Conservation (phyloP, 2,113 vertebrate genomes). For the Spilogale gracilis region DNA sequence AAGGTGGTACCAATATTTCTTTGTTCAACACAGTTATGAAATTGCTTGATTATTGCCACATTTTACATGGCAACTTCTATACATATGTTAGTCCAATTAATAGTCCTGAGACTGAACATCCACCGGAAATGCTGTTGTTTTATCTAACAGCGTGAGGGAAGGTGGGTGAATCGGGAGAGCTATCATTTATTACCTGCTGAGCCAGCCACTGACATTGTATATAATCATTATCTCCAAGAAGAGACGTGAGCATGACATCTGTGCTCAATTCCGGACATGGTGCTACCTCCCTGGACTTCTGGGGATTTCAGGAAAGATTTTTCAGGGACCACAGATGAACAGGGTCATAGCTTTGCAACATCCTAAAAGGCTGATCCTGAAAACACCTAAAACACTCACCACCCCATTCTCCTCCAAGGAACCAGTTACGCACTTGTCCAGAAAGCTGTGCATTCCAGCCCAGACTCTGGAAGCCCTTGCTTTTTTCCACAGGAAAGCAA, state of each 20-base stretch:
- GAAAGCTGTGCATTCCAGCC: background rate
- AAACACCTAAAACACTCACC: conserved; percentile 30
- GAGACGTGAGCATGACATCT: background rate
- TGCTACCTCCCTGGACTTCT: background rate
- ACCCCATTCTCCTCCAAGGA: conserved; percentile 13
- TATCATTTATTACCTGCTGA: background rate
- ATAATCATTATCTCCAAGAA: background rate
- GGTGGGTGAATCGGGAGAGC: background rate
- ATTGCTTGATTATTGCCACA: background rate
- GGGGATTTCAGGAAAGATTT: conserved; percentile 30
- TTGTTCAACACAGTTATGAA: background rate
- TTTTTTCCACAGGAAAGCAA: conserved; percentile 56
- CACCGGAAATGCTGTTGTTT: background rate
- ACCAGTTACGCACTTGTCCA: conserved; percentile 28
- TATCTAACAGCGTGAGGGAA: background rate
- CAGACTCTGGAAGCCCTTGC: background rate
- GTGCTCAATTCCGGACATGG: background rate
- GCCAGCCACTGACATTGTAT: background rate
- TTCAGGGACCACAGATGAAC: conserved; percentile 20
- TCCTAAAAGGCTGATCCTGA: conserved; percentile 44
- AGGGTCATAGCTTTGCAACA: conserved; percentile 16
- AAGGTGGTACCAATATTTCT: background rate
- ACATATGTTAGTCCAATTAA: background rate
- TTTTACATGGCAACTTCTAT: conserved; percentile 18
- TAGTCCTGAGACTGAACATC: background rate